A percentile compares a stretch with the other conserved stretches of the same genome.
phyloP scores from a whole-genome alignment of 2,113 vertebrate species.

The Percina caprodes region DNA sequence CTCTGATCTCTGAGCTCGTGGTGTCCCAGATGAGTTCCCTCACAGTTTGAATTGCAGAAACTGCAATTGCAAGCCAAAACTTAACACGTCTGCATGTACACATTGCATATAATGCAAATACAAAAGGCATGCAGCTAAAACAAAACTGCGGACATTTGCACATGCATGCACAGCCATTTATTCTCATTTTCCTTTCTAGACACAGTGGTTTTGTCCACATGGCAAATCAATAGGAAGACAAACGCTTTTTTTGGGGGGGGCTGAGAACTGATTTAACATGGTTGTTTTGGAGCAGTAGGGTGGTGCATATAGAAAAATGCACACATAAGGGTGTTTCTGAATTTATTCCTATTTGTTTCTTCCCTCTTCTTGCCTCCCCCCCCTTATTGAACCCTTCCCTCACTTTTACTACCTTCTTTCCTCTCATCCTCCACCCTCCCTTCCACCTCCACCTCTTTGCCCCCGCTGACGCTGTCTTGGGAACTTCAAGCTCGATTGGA shows the following conservation, averaged over 20 bases:
- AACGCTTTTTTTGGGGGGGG: not conserved
- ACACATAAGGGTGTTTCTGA: not conserved
- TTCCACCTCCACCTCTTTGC: slow-evolving; percentile 40
- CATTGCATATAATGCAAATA: slow-evolving; percentile 1
- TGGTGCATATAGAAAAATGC: not conserved
- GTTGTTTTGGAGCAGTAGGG: slow-evolving; percentile 38
- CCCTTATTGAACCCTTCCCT: not conserved
- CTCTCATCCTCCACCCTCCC: slow-evolving; percentile 28
- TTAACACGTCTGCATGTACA: slow-evolving; percentile 1
- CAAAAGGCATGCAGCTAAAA: slow-evolving; percentile 18
- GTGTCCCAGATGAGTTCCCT: slow-evolving; percentile 58
- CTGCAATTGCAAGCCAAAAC: slow-evolving; percentile 40
- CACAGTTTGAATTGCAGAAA: slow-evolving; percentile 57
- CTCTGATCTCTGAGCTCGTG: slow-evolving; percentile 65
- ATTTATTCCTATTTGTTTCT: not conserved
- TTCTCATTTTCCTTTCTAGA: slow-evolving; percentile 26
- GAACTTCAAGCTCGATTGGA: not conserved
- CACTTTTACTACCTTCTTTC: not conserved
- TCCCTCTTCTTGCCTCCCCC: not conserved
- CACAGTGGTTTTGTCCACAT: slow-evolving; percentile 42
- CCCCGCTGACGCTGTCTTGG: not conserved
- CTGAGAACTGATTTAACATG: slow-evolving; percentile 40
- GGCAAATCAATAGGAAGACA: slow-evolving; percentile 32
- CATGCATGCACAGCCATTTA: slow-evolving; percentile 15
- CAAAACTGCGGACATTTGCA: slow-evolving; percentile 17